A percentile compares a stretch with the other conserved stretches of the same genome.
Evolutionary conservation across 2,888 invertebrate species (phyloP).

Genomic region (Agonopterix arenella): DNA sequence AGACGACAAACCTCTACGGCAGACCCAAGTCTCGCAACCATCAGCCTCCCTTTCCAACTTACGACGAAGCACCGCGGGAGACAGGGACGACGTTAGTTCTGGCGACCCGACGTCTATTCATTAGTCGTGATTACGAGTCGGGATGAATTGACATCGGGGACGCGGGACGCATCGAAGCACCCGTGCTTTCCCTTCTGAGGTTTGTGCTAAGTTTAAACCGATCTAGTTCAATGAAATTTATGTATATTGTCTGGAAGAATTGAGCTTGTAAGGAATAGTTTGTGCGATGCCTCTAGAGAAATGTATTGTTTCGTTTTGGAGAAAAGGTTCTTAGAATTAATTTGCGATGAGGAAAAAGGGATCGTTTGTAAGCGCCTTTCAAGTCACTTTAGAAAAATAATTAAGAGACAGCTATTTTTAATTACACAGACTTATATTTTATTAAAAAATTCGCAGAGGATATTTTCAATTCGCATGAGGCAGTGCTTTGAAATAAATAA

Average conservation of each 20-base stretch:
- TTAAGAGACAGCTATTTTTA: no score
- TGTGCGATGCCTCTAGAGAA: neutral
- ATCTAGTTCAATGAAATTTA: constrained; percentile 5
- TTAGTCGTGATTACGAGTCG: constrained; percentile 66
- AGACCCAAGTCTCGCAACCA: constrained; percentile 42
- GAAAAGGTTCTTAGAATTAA: no score
- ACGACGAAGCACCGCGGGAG: constrained; percentile 25
- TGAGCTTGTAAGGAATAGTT: no score
- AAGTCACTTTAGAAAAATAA: no score
- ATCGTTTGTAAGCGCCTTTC: no score
- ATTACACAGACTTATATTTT: neutral
- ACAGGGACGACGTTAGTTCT: constrained; percentile 50
- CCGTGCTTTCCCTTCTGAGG: constrained; percentile 60
- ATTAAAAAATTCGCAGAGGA: neutral
- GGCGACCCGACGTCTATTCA: constrained; percentile 62
- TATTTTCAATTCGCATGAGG: neutral
- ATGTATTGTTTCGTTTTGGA: neutral
- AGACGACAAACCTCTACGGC: constrained; percentile 48
- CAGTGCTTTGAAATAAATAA: neutral
- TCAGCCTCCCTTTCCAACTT: constrained; percentile 45
- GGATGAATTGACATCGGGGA: constrained; percentile 73
- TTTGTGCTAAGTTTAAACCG: constrained; percentile 60
- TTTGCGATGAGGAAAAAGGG: no score
- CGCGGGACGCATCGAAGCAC: constrained; percentile 35
- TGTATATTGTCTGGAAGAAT: neutral